These are phyloP conservation scores for Bathynomus jamesi DNA, from an alignment of 1,140 invertebrate species.

Conservation along the genomic window DNA sequence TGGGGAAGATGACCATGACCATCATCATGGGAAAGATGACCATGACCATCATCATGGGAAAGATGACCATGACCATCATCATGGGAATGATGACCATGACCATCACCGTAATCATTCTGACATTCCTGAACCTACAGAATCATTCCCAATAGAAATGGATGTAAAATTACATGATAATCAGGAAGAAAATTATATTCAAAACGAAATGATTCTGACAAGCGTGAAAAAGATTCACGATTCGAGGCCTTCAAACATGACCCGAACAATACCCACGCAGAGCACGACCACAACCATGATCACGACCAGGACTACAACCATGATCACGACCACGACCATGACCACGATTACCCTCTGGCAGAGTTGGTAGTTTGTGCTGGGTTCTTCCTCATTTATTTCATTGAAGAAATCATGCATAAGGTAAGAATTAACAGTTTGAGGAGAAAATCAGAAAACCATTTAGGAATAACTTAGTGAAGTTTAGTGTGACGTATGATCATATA, in stretches of 20 bases:
- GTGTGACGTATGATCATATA: not conserved
- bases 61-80: no score
- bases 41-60: no score
- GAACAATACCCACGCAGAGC: not conserved
- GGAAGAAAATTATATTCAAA: not conserved
- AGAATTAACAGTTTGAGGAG: no score
- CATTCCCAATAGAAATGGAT: no score
- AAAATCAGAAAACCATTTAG: no score
- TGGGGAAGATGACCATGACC: no score
- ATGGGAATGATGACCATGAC: no score
- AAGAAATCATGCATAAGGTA: slow-evolving; percentile 53
- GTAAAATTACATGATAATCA: not conserved
- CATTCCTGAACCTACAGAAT: slow-evolving; percentile 12
- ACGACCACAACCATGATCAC: not conserved
- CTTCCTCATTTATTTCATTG: slow-evolving; percentile 67
- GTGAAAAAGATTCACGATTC: not conserved
- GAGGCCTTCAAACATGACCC: not conserved
- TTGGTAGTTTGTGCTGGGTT: slow-evolving; percentile 65
- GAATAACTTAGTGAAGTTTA: not conserved
- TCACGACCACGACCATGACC: slow-evolving; percentile 10
- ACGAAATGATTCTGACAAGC: not conserved
- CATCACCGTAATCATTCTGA: slow-evolving; percentile 36
- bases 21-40: no score
- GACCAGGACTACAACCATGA: not conserved
- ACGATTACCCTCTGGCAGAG: slow-evolving; percentile 53